phyloP scores from a whole-genome alignment of 2,888 invertebrate species.

The Pachydiplax longipennis region DNA sequence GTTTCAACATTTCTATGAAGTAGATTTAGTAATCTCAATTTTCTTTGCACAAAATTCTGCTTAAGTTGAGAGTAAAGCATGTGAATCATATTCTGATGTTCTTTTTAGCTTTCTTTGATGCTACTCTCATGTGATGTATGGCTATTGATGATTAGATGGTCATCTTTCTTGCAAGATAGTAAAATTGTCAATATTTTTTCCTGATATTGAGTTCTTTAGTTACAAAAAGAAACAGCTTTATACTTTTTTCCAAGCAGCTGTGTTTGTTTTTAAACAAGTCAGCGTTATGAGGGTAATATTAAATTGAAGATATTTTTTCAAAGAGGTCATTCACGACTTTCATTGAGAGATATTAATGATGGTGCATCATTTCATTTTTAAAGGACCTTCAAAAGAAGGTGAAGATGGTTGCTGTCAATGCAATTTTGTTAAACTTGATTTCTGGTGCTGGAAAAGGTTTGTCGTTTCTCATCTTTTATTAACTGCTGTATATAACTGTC shows the following conservation, averaged over 20 bases:
- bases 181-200: neutral
- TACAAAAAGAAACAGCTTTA: neutral
- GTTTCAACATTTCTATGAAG: neutral
- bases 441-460: constrained; percentile 44
- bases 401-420: constrained; percentile 39
- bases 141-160: neutral
- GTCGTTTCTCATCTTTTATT: neutral
- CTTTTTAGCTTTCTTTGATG: no score
- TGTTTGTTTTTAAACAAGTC: neutral
- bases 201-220: neutral
- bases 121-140: no score
- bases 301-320: neutral
- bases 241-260: neutral
- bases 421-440: constrained; percentile 36
- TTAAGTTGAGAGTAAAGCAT: neutral
- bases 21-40: neutral
- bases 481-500: neutral
- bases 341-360: neutral
- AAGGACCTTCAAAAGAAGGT: constrained; percentile 39
- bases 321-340: neutral
- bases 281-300: neutral
- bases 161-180: neutral
- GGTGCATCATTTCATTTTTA: neutral
- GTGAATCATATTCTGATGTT: neutral
- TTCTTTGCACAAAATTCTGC: neutral